Base-by-base conservation (phyloP, 2,797 vertebrate genomes). In the Acanthurus leucopareius region DNA sequence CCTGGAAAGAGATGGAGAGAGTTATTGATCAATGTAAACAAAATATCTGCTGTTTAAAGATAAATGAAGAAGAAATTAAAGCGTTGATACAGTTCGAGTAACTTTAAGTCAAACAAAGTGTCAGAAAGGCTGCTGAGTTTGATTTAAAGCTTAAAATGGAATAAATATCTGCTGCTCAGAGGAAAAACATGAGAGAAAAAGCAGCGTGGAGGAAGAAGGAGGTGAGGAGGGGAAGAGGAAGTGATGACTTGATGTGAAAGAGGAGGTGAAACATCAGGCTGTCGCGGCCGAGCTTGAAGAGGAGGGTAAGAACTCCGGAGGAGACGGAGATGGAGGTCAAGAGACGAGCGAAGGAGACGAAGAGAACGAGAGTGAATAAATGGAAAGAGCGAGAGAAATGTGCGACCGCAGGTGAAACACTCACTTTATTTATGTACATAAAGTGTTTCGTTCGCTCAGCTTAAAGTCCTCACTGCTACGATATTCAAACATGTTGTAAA, bases 1-100 rank as follows among this genome's bases (percentile, higher is more conserved):
- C 98, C 98, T 99, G 86, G 20, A 76, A 7, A 74, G 19, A 81
- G 28, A 59, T 8, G 25, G 7, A 20, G 16, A 56, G 19, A 51
- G 2, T 25, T 25, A 25, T 25, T 25, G 25, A 25, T 25, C 25
- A 3, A 25, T 25, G n/a, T n/a, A n/a, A n/a, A n/a, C n/a, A n/a
- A n/a, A n/a, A n/a, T n/a, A n/a, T n/a, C n/a, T n/a, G n/a, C n/a
- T n/a, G n/a, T n/a, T n/a, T n/a, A n/a, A n/a, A n/a, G n/a, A n/a
- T n/a, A n/a, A n/a, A n/a, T n/a, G n/a, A n/a, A n/a, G n/a, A n/a
- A n/a, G n/a, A n/a, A n/a, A n/a, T n/a, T n/a, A n/a, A 25, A 25
- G 3, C 25, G 3, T 25, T 25, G 2, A 25, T 2, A 25, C 25
- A 25, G 25, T 25, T 25, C 3, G 25, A 25, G 25, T 2, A 3